A percentile compares a stretch with the other conserved stretches of the same genome.
Evolutionary conservation across 2,888 invertebrate genomes (phyloP).

Genomic region (Brachynemurus nebulosus): DNA sequence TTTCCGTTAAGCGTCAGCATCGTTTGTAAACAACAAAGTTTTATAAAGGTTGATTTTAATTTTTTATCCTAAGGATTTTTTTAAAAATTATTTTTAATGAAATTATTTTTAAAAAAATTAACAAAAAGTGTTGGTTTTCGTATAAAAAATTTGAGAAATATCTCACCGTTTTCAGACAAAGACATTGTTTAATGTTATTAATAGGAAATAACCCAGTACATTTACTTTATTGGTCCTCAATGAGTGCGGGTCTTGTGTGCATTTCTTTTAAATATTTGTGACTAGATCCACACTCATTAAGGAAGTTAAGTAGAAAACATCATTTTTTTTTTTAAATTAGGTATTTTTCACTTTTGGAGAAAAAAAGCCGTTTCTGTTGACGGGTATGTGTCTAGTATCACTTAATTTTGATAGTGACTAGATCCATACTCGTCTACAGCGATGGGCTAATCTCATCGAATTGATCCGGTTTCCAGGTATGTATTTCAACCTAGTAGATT

Average conservation of each 20-base stretch:
- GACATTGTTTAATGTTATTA: too few species aligned
- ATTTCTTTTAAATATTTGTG: slow-evolving; percentile 43
- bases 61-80: background rate
- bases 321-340: slow-evolving; percentile 8
- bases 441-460: slow-evolving; percentile 21
- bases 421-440: slow-evolving; percentile 82
- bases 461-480: background rate
- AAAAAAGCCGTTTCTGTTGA: slow-evolving; percentile 51
- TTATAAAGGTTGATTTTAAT: background rate
- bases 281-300: slow-evolving; percentile 88
- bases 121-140: too few species aligned
- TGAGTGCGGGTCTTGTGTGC: slow-evolving; percentile 65
- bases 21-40: slow-evolving; percentile 9
- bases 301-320: slow-evolving; percentile 26
- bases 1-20: slow-evolving; percentile 9
- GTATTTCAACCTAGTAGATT: background rate
- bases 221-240: slow-evolving; percentile 31
- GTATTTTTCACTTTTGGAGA: slow-evolving; percentile 1
- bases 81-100: too few species aligned
- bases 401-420: slow-evolving; percentile 51
- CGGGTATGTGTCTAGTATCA: slow-evolving; percentile 72
- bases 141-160: too few species aligned
- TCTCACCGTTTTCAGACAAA: too few species aligned
- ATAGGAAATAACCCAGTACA: background rate
- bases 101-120: too few species aligned